Base-by-base conservation (phyloP, 2,888 invertebrate genomes). In the Leptinotarsa juncta region DNA sequence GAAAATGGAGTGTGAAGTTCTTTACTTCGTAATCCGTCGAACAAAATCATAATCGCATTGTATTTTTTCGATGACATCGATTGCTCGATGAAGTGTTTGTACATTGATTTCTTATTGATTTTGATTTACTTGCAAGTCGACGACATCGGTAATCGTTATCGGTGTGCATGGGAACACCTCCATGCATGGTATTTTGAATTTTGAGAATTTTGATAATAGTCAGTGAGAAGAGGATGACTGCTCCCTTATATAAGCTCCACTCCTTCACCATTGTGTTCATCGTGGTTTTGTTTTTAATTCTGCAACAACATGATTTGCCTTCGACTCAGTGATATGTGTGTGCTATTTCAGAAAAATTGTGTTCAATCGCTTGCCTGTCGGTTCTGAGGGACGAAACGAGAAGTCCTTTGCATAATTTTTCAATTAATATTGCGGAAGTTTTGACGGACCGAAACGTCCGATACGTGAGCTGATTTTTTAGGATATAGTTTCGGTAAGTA, bases 291-390 rank as follows among this genome's bases (percentile, higher is more conserved):
- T 71, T 78, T 69, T 53, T 78, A 55, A 77, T 79, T 75, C 73
- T 79, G 70, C 74, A 73, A 60, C 77, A 67, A 69, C 75, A 74
- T 72, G 79, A 78, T 70, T 70, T 79, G 57, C 78, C 78, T 51
- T 60, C 49, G 55, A 73, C 50, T 42, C n/a, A 67, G 50, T 67
- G 48, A 55, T 62, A 66, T 70, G 66, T 55, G 23, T 70, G 55
- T 69, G 69, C 20, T 60, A 32, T 71, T 75, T 67, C 4, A 49
- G 67, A 70, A 66, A 65, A 77, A 67, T 62, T 71, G 73, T 69
- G 71, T 65, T 74, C 51, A 18, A 74, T 67, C 70, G 67, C 57
- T 62, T 62, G 62, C 32, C 42, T 42, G 26, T 67, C 23, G 60
- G 67, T 74, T 68, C 65, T 18, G 62, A 71, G 68, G 55, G 68